Conservation (phyloP, 2,113 vertebrate genomes). For the Melanocharis versteri region DNA sequence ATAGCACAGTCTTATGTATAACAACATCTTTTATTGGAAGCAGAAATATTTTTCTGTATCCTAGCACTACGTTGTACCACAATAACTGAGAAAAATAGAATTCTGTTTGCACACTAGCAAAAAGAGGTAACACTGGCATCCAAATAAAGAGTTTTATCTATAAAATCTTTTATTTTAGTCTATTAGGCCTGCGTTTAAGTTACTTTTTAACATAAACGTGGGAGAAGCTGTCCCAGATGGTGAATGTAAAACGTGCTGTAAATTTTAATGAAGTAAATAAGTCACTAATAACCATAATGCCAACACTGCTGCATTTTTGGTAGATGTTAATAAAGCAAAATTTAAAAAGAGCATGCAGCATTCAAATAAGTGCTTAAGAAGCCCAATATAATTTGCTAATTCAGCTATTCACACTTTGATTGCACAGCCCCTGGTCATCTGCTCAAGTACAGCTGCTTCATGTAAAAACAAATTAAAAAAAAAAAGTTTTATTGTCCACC, state of each 20-base stretch:
- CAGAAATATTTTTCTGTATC: conserved; percentile 22
- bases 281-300: conserved; percentile 71
- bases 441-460: conserved; percentile 71
- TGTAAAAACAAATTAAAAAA: conserved; percentile 70
- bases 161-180: conserved; percentile 42
- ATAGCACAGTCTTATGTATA: background rate
- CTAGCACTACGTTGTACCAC: background rate
- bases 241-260: conserved; percentile 67
- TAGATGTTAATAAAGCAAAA: conserved; percentile 75
- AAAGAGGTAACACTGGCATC: conserved; percentile 38
- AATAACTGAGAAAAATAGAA: background rate
- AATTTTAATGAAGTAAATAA: conserved; percentile 78
- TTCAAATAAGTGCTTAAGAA: conserved; percentile 71
- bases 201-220: conserved; percentile 63
- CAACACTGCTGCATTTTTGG: conserved; percentile 60
- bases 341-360: conserved; percentile 67
- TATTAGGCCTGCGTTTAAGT: conserved; percentile 53
- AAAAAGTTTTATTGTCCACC: conserved; percentile 74
- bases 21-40: background rate
- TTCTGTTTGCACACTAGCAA: conserved; percentile 13
- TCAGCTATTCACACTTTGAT: conserved; percentile 74
- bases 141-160: conserved; percentile 50
- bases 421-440: conserved; percentile 74
- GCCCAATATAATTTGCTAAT: conserved; percentile 73
- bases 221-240: conserved; percentile 71